phyloP scores from a whole-genome alignment of 2,113 vertebrate genomes.

The Lepus americanus region DNA sequence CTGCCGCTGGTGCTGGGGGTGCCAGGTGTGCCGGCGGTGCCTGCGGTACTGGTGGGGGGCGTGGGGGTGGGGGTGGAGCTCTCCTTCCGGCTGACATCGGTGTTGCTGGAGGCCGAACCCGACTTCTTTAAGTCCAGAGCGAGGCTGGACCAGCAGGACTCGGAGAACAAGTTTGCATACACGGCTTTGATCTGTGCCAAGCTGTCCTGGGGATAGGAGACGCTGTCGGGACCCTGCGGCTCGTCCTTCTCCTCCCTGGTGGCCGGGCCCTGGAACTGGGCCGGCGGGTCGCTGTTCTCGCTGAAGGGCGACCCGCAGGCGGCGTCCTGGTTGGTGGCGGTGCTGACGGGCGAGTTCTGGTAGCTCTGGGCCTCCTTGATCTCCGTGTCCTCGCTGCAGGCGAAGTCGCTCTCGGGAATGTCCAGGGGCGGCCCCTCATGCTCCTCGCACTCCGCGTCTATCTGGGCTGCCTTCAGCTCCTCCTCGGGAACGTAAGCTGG shows the following conservation, averaged over 20 bases:
- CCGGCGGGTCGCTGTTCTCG: slow-evolving; percentile 95
- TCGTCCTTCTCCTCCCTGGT: slow-evolving; percentile 94
- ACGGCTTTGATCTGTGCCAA: slow-evolving; percentile 98
- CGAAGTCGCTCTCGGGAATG: slow-evolving; percentile 93
- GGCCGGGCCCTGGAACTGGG: slow-evolving; percentile 93
- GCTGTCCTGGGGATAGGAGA: slow-evolving; percentile 96
- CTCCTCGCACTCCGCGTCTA: slow-evolving; percentile 92
- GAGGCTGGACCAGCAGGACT: slow-evolving; percentile 97
- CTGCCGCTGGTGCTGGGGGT: slow-evolving; percentile 84
- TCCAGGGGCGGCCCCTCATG: slow-evolving; percentile 94
- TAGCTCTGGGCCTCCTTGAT: slow-evolving; percentile 94
- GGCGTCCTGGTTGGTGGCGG: slow-evolving; percentile 96
- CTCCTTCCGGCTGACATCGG: slow-evolving; percentile 90
- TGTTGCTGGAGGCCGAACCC: slow-evolving; percentile 89
- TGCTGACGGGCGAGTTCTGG: slow-evolving; percentile 98
- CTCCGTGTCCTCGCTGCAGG: slow-evolving; percentile 94
- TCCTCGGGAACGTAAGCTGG: slow-evolving; percentile 98
- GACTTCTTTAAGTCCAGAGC: slow-evolving; percentile 96
- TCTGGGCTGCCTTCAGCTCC: slow-evolving; percentile 94
- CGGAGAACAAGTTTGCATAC: slow-evolving; percentile 97
- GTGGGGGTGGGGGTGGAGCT: slow-evolving; percentile 76
- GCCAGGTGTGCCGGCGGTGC: slow-evolving; percentile 67
- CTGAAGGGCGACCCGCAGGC: slow-evolving; percentile 98
- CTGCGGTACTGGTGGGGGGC: slow-evolving; percentile 73
- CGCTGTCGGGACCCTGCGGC: slow-evolving; percentile 88